Percentiles rank a stretch among this genome's conserved stretches.
These are phyloP conservation scores for Bos indicus DNA, from an alignment of 2,113 vertebrate genomes.

Conservation along the genomic window DNA sequence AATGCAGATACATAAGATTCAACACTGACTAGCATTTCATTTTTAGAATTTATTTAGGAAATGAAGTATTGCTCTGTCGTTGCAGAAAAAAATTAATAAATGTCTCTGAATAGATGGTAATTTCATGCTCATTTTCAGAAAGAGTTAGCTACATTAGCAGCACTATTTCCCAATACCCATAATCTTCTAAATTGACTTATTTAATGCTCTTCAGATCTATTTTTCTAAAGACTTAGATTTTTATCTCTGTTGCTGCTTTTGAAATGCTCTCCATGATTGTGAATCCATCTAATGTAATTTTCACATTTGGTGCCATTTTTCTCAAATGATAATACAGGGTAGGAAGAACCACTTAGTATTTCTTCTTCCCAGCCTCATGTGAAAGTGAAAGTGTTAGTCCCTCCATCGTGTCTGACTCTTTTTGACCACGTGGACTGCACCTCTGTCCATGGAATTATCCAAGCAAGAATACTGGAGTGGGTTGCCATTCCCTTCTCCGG, in stretches of 20 bases:
- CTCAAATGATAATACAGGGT: conserved; percentile 16
- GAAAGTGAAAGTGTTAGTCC: background rate
- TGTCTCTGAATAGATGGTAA: conserved; percentile 57
- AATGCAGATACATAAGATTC: conserved; percentile 15
- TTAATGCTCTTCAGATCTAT: conserved; percentile 43
- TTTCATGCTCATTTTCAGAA: conserved; percentile 60
- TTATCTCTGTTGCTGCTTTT: conserved; percentile 6
- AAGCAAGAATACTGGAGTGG: background rate
- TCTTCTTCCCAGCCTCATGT: background rate
- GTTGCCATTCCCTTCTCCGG: background rate
- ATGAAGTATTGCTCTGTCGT: conserved; percentile 16
- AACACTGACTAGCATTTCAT: conserved; percentile 27
- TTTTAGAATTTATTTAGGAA: conserved; percentile 52
- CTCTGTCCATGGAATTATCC: background rate
- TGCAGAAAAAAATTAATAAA: conserved; percentile 65
- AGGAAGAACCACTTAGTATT: background rate
- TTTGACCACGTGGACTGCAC: background rate
- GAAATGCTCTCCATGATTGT: background rate
- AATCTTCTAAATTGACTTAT: conserved; percentile 63
- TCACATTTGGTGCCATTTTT: conserved; percentile 51
- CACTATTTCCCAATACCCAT: conserved; percentile 41
- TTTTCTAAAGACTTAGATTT: conserved; percentile 1
- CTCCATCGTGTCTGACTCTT: background rate
- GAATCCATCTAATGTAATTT: conserved; percentile 41
- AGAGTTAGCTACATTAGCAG: conserved; percentile 47